These are phyloP conservation scores for Neosalanx taihuensis DNA, from an alignment of 2,797 vertebrate species.

Conservation along the genomic window DNA sequence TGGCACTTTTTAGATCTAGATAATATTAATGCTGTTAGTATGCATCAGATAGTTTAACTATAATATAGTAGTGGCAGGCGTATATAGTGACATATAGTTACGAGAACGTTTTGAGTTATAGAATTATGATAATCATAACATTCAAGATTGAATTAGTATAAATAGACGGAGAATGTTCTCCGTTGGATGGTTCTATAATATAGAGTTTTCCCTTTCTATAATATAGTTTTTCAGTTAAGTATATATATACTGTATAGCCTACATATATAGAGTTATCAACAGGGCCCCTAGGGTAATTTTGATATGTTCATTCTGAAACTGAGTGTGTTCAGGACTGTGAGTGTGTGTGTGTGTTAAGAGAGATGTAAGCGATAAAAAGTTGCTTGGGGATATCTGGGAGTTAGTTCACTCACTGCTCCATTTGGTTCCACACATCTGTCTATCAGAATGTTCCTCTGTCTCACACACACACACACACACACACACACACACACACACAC, in stretches of 20 bases:
- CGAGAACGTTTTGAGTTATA: not conserved
- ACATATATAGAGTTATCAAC: too few relatives aligned
- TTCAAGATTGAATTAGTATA: not conserved
- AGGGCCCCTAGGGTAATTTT: too few relatives aligned
- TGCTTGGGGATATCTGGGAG: not conserved
- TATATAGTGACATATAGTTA: not conserved
- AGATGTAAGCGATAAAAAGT: not conserved
- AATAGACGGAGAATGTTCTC: too few relatives aligned
- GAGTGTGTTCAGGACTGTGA: too few relatives aligned
- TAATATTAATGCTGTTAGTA: not conserved
- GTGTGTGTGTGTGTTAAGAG: too few relatives aligned
- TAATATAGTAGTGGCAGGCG: not conserved
- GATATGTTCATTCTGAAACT: too few relatives aligned
- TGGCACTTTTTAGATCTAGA: not conserved
- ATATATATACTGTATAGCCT: too few relatives aligned
- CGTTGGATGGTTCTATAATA: too few relatives aligned
- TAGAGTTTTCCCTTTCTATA: too few relatives aligned
- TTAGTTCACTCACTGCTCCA: not conserved
- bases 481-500: not conserved
- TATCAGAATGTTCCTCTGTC: not conserved
- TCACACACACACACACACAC: not conserved
- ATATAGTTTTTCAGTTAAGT: too few relatives aligned
- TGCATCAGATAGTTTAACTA: too few relatives aligned
- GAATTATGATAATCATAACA: not conserved
- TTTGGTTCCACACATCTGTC: not conserved